Base-by-base conservation (phyloP, 2,888 invertebrate genomes). In the Nasonia oneida region DNA sequence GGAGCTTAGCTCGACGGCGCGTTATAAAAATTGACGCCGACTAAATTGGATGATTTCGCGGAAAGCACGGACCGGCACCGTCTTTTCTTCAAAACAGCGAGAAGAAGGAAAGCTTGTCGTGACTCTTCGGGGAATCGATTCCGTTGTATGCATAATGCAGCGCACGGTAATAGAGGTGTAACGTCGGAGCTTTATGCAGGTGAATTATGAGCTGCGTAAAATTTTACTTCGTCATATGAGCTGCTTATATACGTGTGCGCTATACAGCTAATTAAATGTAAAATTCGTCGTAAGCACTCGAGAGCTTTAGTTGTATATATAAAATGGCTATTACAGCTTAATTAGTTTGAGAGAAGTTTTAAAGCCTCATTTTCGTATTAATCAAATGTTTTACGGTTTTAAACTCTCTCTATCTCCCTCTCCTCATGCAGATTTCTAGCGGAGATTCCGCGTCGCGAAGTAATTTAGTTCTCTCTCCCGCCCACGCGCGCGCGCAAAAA, bases 31-130 rank as follows among this genome's bases (percentile, higher is more conserved):
- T 83, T 70, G 71, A 78, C 80, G 47, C 47, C 33, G 73, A 37
- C 23, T 39, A 80, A 84, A 84, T 84, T 84, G 80, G 67, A 84
- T 84, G 73, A 74, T 83, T 83, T 78, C 67, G 61, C 23, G 42
- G 75, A 50, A 64, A 75, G 84, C 80, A 75, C 80, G 74, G 73
- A 71, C 67, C 53, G 1, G 29, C 29, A 1, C 12, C 37, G 37
- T 37, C 3, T 77, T 77, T 53, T 53, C 53, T 73, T 81, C 29
- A 57, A 74, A 80, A 64, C 8, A 53, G 12, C 10, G 70, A 37
- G 57, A 29, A 79, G 10, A 47, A n/a, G 33, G 33, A 42, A n/a
- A 42, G 42, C 12, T 23, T n/a, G 73, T 42, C 61, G 42, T 18
- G 18, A 42, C n/a, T 23, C 37, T 47, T 73, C 42, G 42, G 3